A percentile compares a stretch with the other conserved stretches of the same genome.
Conservation (phyloP, 2,797 vertebrate genomes). For the Enteromius fasciolatus region DNA sequence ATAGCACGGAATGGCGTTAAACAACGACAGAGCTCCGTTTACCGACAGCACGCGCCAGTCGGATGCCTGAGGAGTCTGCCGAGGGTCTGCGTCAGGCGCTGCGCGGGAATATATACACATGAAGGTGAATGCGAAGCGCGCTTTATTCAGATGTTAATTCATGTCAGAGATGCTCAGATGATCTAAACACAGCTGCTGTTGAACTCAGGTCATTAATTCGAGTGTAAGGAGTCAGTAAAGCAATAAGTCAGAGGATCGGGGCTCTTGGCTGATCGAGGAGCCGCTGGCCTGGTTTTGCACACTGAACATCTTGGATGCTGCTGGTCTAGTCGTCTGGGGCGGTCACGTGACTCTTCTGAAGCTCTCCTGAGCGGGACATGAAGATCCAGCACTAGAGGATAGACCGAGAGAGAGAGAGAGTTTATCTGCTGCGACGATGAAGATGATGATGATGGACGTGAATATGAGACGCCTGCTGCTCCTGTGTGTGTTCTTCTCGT, state of each 20-base stretch:
- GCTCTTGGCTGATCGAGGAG: not conserved
- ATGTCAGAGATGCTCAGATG: not conserved
- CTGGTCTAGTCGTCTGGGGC: not conserved
- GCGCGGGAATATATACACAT: too few species aligned
- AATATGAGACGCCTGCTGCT: slow-evolving; percentile 48
- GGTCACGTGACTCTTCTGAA: not conserved
- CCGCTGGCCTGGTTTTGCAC: not conserved
- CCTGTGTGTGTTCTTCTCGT: slow-evolving; percentile 51
- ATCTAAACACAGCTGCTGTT: not conserved
- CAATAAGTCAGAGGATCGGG: not conserved
- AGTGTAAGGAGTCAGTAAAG: not conserved
- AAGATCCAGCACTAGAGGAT: not conserved
- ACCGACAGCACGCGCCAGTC: not conserved
- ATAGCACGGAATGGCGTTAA: not conserved
- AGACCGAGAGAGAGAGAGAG: not conserved
- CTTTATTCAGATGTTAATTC: too few species aligned
- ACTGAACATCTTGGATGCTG: not conserved
- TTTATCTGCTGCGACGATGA: not conserved
- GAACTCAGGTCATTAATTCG: not conserved
- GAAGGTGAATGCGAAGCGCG: not conserved
- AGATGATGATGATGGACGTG: not conserved
- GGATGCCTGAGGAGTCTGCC: not conserved
- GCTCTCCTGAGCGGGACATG: not conserved
- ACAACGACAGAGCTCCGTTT: not conserved
- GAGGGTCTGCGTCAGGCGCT: not conserved